A percentile compares a stretch with the other conserved stretches of the same genome.
Evolutionary conservation across 2,888 invertebrate genomes (phyloP).

Genomic region (Blastobasis lacticolella): DNA sequence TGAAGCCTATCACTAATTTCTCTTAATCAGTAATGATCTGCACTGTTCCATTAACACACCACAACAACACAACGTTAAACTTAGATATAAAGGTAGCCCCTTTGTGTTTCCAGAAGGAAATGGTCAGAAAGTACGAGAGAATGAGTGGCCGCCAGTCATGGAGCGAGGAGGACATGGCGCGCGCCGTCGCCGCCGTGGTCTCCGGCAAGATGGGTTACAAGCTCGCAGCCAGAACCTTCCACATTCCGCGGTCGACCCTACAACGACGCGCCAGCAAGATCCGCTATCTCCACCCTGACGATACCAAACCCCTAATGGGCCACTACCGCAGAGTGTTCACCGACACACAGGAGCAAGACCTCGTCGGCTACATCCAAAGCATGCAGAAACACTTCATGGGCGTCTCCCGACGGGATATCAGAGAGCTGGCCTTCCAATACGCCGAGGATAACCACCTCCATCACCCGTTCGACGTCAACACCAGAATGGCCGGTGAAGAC

Average conservation of each 20-base stretch:
- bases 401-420: slow-evolving; percentile 61
- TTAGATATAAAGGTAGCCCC: slow-evolving; percentile 12
- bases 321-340: slow-evolving; percentile 66
- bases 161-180: slow-evolving; percentile 69
- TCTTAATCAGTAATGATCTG: no score
- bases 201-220: slow-evolving; percentile 71
- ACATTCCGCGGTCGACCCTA: slow-evolving; percentile 64
- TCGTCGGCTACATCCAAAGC: slow-evolving; percentile 66
- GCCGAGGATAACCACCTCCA: slow-evolving; percentile 61
- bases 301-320: slow-evolving; percentile 63
- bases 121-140: slow-evolving; percentile 70
- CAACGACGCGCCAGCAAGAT: slow-evolving; percentile 66
- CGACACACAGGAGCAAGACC: slow-evolving; percentile 62
- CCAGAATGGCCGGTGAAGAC: slow-evolving; percentile 66
- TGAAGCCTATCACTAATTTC: no score
- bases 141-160: slow-evolving; percentile 69
- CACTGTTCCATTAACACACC: no score
- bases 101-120: slow-evolving; percentile 50
- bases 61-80: no score
- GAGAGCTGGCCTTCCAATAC: slow-evolving; percentile 67
- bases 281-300: slow-evolving; percentile 59
- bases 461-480: slow-evolving; percentile 63
- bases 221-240: slow-evolving; percentile 62
- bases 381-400: slow-evolving; percentile 69
- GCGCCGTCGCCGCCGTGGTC: slow-evolving; percentile 65